Evolutionary conservation across 2,113 vertebrate species (phyloP), one percentile per base, ranked within the genome.

Genomic region (Corythornis madagascariensis): DNA sequence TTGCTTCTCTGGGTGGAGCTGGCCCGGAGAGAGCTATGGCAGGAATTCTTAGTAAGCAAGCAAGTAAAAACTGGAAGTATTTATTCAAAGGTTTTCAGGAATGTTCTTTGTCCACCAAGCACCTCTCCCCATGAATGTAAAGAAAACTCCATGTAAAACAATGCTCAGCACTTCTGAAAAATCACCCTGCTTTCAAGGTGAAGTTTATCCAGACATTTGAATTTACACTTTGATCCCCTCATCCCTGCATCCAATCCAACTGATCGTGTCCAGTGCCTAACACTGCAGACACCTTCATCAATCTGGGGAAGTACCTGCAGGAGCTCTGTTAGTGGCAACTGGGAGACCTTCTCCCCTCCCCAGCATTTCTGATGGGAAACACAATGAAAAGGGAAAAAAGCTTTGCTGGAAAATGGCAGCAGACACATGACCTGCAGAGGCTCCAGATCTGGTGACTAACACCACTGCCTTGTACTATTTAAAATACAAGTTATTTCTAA

Each of bases 21-120:
- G 74, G 70, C 92, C 88, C 50, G 42, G 74, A 0, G 2, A 81
- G 57, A 92, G 90, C 90, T 96, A 94, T 93, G 93, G 90, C 14
- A 88, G 83, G 96, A 96, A 95, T 95, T 96, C 93, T 90, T 92
- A 43, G 86, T 90, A 83, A 94, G 92, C 89, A 93, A 94, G 92
- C 92, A 94, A 95, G 94, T 92, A 91, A 96, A 96, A 95, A 95
- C 96, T 95, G 83, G 84, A 94, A 90, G 81, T 61, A 89, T 83
- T 93, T 73, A 93, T 79, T 89, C 74, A 90, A 95, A 93, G 83
- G 92, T 92, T 96, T 88, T 92, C 86, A 95, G 87, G 92, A 96
- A 95, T 82, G 90, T 89, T 95, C 95, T 93, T 92, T 90, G 87
- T 96, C 82, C 86, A 93, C 52, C 75, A 69, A 57, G 43, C 78